Evolutionary conservation across 2,113 vertebrate species (phyloP).

Genomic region (Trichomycterus rosablanca): DNA sequence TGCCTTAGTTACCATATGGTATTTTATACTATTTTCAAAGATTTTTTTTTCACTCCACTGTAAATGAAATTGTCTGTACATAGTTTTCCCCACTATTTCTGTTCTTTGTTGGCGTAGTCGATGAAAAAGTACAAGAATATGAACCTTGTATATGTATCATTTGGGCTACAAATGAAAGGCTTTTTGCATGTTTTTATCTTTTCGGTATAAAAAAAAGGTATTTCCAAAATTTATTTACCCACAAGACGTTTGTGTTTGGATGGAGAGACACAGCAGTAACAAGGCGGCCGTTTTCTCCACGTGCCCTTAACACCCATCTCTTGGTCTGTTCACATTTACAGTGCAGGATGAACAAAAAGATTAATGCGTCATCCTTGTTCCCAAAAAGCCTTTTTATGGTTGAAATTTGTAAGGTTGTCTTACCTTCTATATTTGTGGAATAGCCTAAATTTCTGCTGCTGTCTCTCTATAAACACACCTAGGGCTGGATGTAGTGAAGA

Average conservation of each 20-base stretch:
- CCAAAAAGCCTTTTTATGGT: background rate
- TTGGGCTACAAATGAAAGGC: conserved; percentile 95
- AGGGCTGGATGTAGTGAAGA: too few relatives aligned
- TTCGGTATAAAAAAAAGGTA: conserved; percentile 80
- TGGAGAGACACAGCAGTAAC: conserved; percentile 60
- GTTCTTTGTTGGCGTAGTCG: conserved; percentile 84
- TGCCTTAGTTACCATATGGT: conserved; percentile 71
- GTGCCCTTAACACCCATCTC: background rate
- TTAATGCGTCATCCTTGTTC: background rate
- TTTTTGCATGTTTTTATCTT: conserved; percentile 99
- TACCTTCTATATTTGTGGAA: too few relatives aligned
- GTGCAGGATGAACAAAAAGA: background rate
- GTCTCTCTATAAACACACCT: conserved; percentile 10
- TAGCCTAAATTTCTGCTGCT: conserved; percentile 7
- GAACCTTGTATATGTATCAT: conserved; percentile 93
- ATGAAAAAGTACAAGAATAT: conserved; percentile 83
- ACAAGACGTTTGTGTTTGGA: conserved; percentile 56
- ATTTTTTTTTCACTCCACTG: conserved; percentile 79
- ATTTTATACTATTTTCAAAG: too few relatives aligned
- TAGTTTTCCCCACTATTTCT: conserved; percentile 62
- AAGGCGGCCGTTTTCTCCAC: conserved; percentile 15
- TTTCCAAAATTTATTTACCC: conserved; percentile 78
- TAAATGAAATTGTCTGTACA: conserved; percentile 91
- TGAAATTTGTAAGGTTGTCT: background rate
- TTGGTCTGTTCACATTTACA: background rate